Percentiles rank a stretch among this genome's conserved stretches.
These are phyloP conservation scores for Beris chalybata DNA, from an alignment of 2,888 invertebrate genomes.

Conservation along the genomic window DNA sequence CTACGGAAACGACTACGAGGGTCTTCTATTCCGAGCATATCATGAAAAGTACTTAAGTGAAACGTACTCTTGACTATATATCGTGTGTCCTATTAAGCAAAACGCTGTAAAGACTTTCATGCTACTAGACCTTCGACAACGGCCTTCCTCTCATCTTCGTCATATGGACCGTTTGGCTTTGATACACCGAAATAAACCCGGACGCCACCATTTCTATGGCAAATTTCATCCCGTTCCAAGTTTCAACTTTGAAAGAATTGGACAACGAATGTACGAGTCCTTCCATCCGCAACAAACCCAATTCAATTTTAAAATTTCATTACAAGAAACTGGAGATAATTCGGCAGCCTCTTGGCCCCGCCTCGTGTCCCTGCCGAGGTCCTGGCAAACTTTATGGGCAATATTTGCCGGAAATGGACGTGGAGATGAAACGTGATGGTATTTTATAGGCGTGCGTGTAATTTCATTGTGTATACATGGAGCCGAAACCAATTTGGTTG, in stretches of 20 bases:
- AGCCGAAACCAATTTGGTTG: no score
- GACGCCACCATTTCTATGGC: neutral
- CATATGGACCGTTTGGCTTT: no score
- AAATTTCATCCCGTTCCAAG: neutral
- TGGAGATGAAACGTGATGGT: constrained; percentile 23
- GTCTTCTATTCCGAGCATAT: no score
- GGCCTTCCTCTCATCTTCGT: constrained; percentile 5
- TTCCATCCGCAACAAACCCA: constrained; percentile 17
- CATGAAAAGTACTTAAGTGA: no score
- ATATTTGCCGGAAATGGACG: constrained; percentile 8
- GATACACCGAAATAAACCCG: no score
- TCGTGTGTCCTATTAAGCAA: constrained; percentile 23
- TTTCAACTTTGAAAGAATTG: neutral
- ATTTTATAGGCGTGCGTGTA: constrained; percentile 13
- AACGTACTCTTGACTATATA: neutral
- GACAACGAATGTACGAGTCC: neutral
- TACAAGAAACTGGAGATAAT: constrained; percentile 35
- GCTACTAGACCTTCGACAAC: constrained; percentile 10
- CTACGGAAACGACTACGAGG: no score
- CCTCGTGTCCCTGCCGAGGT: neutral
- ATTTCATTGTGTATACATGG: no score
- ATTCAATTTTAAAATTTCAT: constrained; percentile 39
- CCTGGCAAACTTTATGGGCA: constrained; percentile 18
- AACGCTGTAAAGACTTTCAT: constrained; percentile 24
- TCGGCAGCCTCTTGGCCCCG: constrained; percentile 24